Percentiles rank a stretch among this genome's conserved stretches.
phyloP scores from a whole-genome alignment of 2,113 vertebrate species.

The Aegypius monachus region DNA sequence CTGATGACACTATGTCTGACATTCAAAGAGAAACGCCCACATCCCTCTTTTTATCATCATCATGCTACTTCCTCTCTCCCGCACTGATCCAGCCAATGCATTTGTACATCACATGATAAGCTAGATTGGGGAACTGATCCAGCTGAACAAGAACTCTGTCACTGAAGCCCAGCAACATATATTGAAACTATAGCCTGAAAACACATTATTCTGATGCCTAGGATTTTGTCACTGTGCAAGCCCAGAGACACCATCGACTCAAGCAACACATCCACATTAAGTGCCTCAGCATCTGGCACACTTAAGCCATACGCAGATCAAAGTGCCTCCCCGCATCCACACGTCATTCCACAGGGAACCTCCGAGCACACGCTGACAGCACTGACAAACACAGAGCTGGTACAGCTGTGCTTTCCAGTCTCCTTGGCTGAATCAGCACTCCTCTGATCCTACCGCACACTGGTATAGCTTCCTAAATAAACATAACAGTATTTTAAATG shows the following conservation, averaged over 20 bases:
- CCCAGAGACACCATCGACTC: not conserved
- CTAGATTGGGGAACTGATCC: not conserved
- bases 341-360: not conserved
- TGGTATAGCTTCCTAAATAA: not conserved
- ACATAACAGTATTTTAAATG: fast-evolving
- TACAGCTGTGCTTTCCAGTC: not conserved
- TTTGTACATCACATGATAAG: not conserved
- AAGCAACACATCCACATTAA: not conserved
- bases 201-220: not conserved
- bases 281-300: not conserved
- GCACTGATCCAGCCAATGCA: not conserved
- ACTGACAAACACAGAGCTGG: not conserved
- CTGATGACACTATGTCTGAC: not conserved
- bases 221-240: not conserved
- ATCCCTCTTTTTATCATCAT: not conserved
- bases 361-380: fast-evolving
- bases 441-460: not conserved
- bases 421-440: not conserved
- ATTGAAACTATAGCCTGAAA: not conserved
- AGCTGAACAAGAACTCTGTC: not conserved
- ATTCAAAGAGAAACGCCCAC: not conserved
- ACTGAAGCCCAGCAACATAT: not conserved
- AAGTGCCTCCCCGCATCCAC: not conserved
- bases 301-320: not conserved
- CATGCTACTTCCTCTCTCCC: not conserved